Evolutionary conservation across 2,888 invertebrate species (phyloP).

Genomic region (Eupithecia pulchellata): DNA sequence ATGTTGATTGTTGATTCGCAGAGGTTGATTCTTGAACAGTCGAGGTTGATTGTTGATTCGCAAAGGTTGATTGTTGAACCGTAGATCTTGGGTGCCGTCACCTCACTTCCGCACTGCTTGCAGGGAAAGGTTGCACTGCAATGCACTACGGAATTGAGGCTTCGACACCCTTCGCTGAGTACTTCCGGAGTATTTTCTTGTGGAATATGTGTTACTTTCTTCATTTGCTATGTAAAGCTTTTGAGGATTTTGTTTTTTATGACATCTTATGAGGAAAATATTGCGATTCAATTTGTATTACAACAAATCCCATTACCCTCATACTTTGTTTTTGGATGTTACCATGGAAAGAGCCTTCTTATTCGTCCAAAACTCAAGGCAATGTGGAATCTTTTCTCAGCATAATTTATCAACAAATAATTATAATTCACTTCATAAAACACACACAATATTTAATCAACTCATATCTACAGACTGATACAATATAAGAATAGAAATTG

Average conservation of each 20-base stretch:
- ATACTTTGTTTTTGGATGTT: neutral
- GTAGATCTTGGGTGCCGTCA: slow-evolving; percentile 77
- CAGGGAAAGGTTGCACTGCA: slow-evolving; percentile 95
- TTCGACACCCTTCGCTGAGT: slow-evolving; percentile 81
- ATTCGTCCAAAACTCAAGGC: neutral
- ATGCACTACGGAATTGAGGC: slow-evolving; percentile 98
- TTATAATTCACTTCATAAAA: no score
- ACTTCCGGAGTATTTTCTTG: slow-evolving; percentile 40
- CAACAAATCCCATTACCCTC: neutral
- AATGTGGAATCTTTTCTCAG: no score
- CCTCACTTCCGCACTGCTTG: slow-evolving; percentile 98
- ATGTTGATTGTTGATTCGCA: neutral
- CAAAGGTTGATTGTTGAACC: slow-evolving; percentile 45
- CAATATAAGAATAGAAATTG: neutral
- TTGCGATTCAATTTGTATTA: neutral
- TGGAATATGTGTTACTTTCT: slow-evolving; percentile 38
- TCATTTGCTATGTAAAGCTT: slow-evolving; percentile 1
- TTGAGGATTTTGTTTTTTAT: neutral
- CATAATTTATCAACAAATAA: no score
- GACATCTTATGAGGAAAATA: neutral
- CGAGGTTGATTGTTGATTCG: neutral
- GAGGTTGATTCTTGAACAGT: neutral
- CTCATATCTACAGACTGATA: neutral
- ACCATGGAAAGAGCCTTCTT: neutral
- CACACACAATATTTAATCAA: no score